Conservation (phyloP, 2,113 vertebrate genomes). For the Crotalus tigris region DNA sequence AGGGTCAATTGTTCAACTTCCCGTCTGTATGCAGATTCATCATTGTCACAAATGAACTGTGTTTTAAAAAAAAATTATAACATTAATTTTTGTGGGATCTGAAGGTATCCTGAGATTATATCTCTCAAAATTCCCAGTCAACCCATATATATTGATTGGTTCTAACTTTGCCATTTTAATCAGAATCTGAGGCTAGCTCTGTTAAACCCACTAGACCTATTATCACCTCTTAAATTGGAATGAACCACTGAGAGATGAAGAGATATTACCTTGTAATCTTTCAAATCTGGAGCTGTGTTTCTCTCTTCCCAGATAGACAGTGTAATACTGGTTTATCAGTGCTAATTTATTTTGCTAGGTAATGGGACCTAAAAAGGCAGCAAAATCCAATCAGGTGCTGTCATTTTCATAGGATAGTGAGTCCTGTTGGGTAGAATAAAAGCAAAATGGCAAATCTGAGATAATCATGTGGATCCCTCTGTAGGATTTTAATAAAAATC, state of each 20-base stretch:
- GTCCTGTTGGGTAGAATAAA: background rate
- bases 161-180: background rate
- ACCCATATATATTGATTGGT: background rate
- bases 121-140: background rate
- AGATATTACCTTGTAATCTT: background rate
- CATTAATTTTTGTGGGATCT: background rate
- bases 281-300: background rate
- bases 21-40: background rate
- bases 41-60: background rate
- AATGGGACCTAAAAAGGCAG: background rate
- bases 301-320: background rate
- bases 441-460: background rate
- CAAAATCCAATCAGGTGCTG: background rate
- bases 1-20: background rate
- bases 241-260: background rate
- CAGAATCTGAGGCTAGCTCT: background rate
- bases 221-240: background rate
- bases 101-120: background rate
- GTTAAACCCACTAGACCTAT: background rate
- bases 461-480: background rate
- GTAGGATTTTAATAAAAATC: slow-evolving; percentile 8
- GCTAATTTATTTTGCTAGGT: background rate
- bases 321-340: background rate
- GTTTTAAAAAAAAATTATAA: background rate
- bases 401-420: background rate